Evolutionary conservation across 2,113 vertebrate species (phyloP).

Genomic region (Myotis davidii): DNA sequence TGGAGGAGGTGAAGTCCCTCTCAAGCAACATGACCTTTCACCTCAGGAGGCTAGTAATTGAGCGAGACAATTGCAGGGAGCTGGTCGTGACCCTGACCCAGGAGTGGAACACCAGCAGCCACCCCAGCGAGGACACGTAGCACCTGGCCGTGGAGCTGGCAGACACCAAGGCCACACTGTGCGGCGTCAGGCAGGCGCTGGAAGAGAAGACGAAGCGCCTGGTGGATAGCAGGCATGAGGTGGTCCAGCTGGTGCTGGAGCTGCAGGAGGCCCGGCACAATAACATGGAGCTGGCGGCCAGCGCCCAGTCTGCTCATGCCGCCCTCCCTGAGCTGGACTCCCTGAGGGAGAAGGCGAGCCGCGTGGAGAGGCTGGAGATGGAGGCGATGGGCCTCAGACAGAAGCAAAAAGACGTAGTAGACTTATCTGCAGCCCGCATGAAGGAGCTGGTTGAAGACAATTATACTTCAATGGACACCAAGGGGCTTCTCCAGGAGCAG

Average conservation of each 20-base stretch:
- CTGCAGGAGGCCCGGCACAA: no score
- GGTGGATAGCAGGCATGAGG: no score
- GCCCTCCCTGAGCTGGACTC: no score
- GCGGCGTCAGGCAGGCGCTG: slow-evolving; percentile 94
- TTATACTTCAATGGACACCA: slow-evolving; percentile 94
- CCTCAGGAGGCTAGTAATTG: slow-evolving; percentile 93
- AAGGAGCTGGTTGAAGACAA: slow-evolving; percentile 97
- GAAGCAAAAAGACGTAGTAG: slow-evolving; percentile 88
- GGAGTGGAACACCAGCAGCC: slow-evolving; percentile 90
- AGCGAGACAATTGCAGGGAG: slow-evolving; percentile 94
- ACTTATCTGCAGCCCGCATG: slow-evolving; percentile 96
- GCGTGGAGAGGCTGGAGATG: no score
- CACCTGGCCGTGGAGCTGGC: slow-evolving; percentile 96
- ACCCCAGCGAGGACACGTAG: slow-evolving; percentile 93
- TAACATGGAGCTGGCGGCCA: no score
- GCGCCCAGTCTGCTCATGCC: no score
- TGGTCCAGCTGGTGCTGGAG: no score
- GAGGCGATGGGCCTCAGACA: no score
- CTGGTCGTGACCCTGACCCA: slow-evolving; percentile 95
- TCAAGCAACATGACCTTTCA: slow-evolving; percentile 94
- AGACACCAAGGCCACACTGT: slow-evolving; percentile 93
- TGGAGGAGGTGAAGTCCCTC: slow-evolving; percentile 92
- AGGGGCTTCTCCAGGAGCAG: slow-evolving; percentile 95
- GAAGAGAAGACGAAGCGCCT: no score
- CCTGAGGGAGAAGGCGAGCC: no score